Conservation (phyloP, 2,888 invertebrate genomes). For the Aphidius colemani region DNA sequence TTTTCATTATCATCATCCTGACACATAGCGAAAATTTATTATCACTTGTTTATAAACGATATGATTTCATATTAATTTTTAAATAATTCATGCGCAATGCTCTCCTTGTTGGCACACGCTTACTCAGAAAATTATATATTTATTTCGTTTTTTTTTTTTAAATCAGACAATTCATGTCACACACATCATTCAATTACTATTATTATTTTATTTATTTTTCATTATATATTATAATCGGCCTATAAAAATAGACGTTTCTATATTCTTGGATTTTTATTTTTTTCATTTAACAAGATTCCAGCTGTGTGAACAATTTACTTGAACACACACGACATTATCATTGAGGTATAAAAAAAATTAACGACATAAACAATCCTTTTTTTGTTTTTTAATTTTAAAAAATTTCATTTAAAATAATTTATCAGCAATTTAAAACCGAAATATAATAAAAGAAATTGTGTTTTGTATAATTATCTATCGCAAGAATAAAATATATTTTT, state of each 20-base stretch:
- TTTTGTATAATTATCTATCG: not conserved
- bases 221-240: conserved; percentile 43
- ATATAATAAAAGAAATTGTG: not conserved
- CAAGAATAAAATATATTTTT: too few species aligned
- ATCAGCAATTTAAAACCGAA: too few species aligned
- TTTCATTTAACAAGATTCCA: conserved; percentile 34
- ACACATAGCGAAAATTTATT: conserved; percentile 5
- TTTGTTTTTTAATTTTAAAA: conserved; percentile 20
- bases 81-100: not conserved
- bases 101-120: conserved; percentile 1
- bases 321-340: conserved; percentile 26
- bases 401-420: conserved; percentile 5
- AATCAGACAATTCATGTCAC: not conserved
- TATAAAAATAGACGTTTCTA: conserved; percentile 52
- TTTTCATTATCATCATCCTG: not conserved
- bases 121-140: not conserved
- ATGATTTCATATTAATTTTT: too few species aligned
- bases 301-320: conserved; percentile 23
- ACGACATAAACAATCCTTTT: conserved; percentile 8
- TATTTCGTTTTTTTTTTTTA: not conserved
- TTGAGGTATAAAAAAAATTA: not conserved
- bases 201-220: conserved; percentile 17
- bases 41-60: conserved; percentile 24
- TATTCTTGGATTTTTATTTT: conserved; percentile 40
- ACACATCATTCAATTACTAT: conserved; percentile 16